These are phyloP conservation scores for Dryobota labecula DNA, from an alignment of 2,888 invertebrate genomes.

Conservation along the genomic window DNA sequence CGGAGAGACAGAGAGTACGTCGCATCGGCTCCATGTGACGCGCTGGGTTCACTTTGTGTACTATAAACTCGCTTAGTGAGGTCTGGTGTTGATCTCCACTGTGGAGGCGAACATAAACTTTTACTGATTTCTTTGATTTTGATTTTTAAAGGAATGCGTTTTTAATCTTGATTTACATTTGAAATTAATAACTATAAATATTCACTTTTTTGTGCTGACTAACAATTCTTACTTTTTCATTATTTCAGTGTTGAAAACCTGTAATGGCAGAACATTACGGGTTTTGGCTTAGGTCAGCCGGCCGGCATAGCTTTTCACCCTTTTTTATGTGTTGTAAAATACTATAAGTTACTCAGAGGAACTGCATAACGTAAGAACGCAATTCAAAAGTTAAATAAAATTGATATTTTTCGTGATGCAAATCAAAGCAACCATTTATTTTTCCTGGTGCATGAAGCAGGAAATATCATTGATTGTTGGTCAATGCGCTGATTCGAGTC, in stretches of 20 bases:
- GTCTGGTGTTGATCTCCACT: constrained; percentile 99
- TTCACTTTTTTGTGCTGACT: not conserved
- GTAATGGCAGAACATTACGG: not conserved
- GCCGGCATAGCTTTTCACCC: not conserved
- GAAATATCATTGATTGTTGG: constrained; percentile 19
- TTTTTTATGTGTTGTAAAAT: not conserved
- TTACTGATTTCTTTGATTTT: not conserved
- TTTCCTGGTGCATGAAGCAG: not conserved
- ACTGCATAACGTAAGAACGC: not conserved
- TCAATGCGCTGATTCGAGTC: constrained; percentile 25
- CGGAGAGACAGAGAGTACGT: constrained; percentile 97
- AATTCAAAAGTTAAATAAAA: too few species aligned
- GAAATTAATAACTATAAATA: not conserved
- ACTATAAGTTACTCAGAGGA: not conserved
- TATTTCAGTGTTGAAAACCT: not conserved
- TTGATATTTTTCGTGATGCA: not conserved
- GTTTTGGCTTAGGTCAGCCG: not conserved
- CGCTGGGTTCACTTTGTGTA: constrained; percentile 96
- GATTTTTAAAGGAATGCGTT: too few species aligned
- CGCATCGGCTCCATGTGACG: constrained; percentile 96
- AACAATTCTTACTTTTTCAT: not conserved
- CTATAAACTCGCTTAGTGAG: constrained; percentile 98
- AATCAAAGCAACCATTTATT: not conserved
- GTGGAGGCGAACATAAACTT: constrained; percentile 75
- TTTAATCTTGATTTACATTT: not conserved